Percentiles rank a stretch among this genome's conserved stretches.
These are phyloP conservation scores for Danio kyathit DNA, from an alignment of 2,797 vertebrate species.

Conservation along the genomic window DNA sequence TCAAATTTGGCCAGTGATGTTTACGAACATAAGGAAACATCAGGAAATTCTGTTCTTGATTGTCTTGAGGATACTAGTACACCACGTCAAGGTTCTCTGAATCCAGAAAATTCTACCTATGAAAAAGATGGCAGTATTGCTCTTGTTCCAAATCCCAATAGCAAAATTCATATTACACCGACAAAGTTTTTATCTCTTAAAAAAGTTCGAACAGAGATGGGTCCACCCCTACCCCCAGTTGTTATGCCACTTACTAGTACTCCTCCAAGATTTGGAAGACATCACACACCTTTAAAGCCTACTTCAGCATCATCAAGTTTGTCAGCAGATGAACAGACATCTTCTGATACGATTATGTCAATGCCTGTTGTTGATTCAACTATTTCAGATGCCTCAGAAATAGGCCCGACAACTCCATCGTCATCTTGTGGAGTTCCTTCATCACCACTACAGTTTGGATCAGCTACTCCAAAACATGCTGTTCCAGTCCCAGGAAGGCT, in stretches of 20 bases:
- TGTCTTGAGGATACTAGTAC: conserved; percentile 4
- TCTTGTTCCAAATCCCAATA: conserved; percentile 1
- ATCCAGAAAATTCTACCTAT: not conserved
- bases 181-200: conserved; percentile 71
- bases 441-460: conserved; percentile 94
- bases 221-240: conserved; percentile 88
- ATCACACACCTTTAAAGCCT: conserved; percentile 73
- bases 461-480: conserved; percentile 94
- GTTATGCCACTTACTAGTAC: conserved; percentile 85
- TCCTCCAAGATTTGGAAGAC: conserved; percentile 78
- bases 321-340: conserved; percentile 73
- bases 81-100: not conserved
- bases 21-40: not conserved
- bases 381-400: conserved; percentile 60
- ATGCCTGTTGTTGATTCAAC: conserved; percentile 50
- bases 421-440: conserved; percentile 81
- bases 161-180: conserved; percentile 45
- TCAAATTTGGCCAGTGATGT: not conserved
- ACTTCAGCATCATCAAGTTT: conserved; percentile 79
- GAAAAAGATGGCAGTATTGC: not conserved
- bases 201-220: conserved; percentile 87
- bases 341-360: conserved; percentile 73
- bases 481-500: conserved; percentile 93
- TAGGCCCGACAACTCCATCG: conserved; percentile 70
- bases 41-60: not conserved